Base-by-base conservation (phyloP, 2,888 invertebrate species). In the Diarsia brunnea region DNA sequence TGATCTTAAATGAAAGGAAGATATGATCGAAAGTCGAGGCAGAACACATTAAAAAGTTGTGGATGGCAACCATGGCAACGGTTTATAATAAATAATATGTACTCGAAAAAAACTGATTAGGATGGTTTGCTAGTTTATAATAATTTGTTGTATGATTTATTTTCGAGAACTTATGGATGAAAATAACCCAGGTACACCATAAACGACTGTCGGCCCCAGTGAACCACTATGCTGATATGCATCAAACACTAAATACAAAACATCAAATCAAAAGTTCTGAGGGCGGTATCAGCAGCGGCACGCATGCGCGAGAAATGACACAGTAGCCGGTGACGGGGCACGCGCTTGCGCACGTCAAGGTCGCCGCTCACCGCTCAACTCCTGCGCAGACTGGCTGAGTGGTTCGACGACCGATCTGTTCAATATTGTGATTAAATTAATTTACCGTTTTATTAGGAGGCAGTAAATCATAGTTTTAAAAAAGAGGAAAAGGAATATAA, bases 381-480 rank as follows among this genome's bases (percentile, higher is more conserved):
- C 75, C 80, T 85, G 85, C 85, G 85, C 84, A 79, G 83, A 90
- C 89, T 92, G 86, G 94, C 94, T 94, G 83, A 91, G 89, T 92
- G 87, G 94, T 94, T 94, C 95, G 93, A 91, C 92, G 93, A 94
- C 94, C 94, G 91, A 92, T 88, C 86, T 88, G 87, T 90, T 90
- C 80, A 82, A 84, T 84, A 84, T 78, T 80, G 47, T 74, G 77
- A 27, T 72, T 80, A 68, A 78, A 76, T 79, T 82, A 70, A 81
- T 79, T 69, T 73, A 79, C 73, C 68, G 10, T 60, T 74, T 68
- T 61, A 65, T 45, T 49, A 24, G 1, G 10, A 47, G 12, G 14
- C 21, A 12, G 3, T 19, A 51, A n/a, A 53, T 69, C 10, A 63
- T 21, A 53, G 38, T n/a, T 45, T 38, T 16, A 8, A 51, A 45